Evolutionary conservation across 2,888 invertebrate genomes (phyloP).

Genomic region (Pteria penguin): DNA sequence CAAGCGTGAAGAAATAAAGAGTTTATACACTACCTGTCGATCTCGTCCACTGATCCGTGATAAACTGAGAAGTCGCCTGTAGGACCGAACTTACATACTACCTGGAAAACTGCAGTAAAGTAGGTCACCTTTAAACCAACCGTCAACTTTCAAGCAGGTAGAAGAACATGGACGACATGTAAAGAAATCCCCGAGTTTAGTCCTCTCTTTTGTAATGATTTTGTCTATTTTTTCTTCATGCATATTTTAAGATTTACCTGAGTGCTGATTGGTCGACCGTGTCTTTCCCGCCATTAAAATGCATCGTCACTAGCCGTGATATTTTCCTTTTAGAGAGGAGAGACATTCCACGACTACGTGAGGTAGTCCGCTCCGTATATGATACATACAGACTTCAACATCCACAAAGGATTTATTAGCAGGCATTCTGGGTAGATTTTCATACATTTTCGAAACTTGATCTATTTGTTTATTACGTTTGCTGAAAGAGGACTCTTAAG

Average conservation of each 20-base stretch:
- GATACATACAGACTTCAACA: neutral
- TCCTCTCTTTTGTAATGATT: slow-evolving; percentile 41
- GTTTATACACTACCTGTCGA: slow-evolving; percentile 41
- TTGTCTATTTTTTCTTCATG: slow-evolving; percentile 49
- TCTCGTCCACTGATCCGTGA: slow-evolving; percentile 36
- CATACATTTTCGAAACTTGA: neutral
- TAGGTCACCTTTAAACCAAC: neutral
- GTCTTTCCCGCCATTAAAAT: slow-evolving; percentile 50
- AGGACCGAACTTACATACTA: neutral
- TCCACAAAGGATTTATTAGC: neutral
- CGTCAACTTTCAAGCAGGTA: slow-evolving; percentile 12
- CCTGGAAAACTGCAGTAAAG: neutral
- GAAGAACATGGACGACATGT: slow-evolving; percentile 33
- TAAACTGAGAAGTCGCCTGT: neutral
- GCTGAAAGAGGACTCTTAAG: neutral
- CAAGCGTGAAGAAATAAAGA: slow-evolving; percentile 38
- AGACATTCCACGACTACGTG: slow-evolving; percentile 33
- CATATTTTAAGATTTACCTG: slow-evolving; percentile 48
- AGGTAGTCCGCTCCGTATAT: neutral
- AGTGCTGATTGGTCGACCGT: slow-evolving; percentile 48
- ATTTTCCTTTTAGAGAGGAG: slow-evolving; percentile 17
- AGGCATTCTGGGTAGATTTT: neutral
- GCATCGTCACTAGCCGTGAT: slow-evolving; percentile 41
- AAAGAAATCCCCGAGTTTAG: slow-evolving; percentile 30
- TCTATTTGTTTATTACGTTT: neutral